A percentile compares a stretch with the other conserved stretches of the same genome.
Evolutionary conservation across 2,113 vertebrate species (phyloP).

Genomic region (Ifrita kowaldi): DNA sequence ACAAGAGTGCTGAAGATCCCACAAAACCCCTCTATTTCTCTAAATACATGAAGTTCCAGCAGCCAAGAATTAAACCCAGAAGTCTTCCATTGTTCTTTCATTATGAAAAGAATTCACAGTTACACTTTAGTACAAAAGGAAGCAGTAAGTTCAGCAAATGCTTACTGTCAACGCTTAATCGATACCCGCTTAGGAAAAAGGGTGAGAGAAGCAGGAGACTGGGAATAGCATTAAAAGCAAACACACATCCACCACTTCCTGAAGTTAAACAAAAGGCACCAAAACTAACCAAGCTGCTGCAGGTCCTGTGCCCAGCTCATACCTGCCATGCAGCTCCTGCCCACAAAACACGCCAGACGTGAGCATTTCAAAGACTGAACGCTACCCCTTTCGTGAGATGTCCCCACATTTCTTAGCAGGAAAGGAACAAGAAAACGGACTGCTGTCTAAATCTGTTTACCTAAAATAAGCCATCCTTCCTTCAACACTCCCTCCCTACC

Average conservation of each 20-base stretch:
- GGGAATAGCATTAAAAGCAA: background rate
- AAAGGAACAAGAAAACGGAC: background rate
- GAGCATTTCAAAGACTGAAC: accelerated
- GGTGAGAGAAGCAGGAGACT: background rate
- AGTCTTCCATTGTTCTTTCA: background rate
- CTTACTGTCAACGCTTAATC: background rate
- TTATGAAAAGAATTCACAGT: background rate
- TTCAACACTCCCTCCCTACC: background rate
- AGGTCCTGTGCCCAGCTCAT: background rate
- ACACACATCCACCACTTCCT: background rate
- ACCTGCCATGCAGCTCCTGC: background rate
- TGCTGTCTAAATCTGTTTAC: conserved; percentile 23
- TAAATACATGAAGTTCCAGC: background rate
- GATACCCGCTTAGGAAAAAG: background rate
- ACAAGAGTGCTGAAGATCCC: background rate
- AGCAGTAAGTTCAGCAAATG: background rate
- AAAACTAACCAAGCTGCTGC: background rate
- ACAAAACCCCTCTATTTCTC: background rate
- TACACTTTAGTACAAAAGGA: background rate
- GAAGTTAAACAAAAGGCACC: background rate
- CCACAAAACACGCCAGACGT: background rate
- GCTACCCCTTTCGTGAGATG: accelerated
- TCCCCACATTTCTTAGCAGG: background rate
- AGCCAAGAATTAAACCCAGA: background rate
- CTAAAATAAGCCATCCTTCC: conserved; percentile 47